Evolutionary conservation across 2,113 vertebrate genomes (phyloP), one percentile per base, ranked within the genome.

Genomic region (Athene noctua): DNA sequence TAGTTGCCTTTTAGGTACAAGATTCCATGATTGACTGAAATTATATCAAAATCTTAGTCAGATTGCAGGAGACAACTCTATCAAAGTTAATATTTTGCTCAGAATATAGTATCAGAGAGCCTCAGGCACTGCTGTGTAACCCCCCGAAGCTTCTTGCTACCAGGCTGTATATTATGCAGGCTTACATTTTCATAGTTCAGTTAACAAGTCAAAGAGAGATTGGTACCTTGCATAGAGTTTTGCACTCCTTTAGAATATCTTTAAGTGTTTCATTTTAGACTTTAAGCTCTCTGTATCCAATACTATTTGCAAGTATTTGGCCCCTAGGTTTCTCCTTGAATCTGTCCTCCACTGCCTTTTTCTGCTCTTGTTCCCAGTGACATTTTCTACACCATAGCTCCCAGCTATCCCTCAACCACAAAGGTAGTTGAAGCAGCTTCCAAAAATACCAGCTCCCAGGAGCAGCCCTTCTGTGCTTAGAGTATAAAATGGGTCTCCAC

Each of bases 391-490:
- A 94, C 94, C 75, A 80, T 98, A 97, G 98, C 98, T 98, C 87
- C 97, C 78, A 98, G 98, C 98, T 97, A 98, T 98, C 98, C 97
- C 97, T 98, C 98, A 98, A 97, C 97, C 97, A 98, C 98, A 98
- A 97, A 98, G 97, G 98, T 97, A 98, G 97, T 96, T 96, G 97
- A 98, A 98, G 94, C 94, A 97, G 97, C 97, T 97, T 98, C 98
- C 98, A 98, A 98, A 98, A 98, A 98, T 98, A 98, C 92, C 98
- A 98, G 96, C 94, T 98, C 98, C 97, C 98, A 97, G 90, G 97
- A 98, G 98, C 96, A 97, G 94, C 67, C 90, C 91, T 97, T 97
- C 96, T 97, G 97, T 98, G 97, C 97, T 98, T 96, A 92, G 97
- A 98, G 98, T 97, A 96, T 97, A 96, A 98, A 98, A 97, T 3